These are phyloP conservation scores for Leptocoma aspasia DNA, from an alignment of 2,113 vertebrate genomes.

Conservation along the genomic window DNA sequence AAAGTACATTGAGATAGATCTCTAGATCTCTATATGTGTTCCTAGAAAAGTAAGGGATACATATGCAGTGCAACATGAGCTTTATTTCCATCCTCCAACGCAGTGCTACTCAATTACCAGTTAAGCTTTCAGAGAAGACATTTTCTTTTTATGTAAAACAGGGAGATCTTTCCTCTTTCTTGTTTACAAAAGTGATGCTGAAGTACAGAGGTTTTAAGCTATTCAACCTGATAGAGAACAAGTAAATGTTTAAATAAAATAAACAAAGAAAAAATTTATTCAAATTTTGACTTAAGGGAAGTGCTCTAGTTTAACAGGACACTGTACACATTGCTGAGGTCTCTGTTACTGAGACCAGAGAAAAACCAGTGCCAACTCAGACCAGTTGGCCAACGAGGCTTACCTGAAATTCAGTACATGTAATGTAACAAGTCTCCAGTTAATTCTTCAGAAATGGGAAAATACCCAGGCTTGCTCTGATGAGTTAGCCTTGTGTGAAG, in stretches of 20 bases:
- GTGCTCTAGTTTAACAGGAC: neutral
- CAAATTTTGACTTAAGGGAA: neutral
- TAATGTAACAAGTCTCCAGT: constrained; percentile 41
- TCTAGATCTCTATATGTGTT: neutral
- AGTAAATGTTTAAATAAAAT: neutral
- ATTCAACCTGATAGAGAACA: constrained; percentile 12
- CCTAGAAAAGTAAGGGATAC: constrained; percentile 27
- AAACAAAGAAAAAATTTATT: neutral
- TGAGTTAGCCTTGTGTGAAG: neutral
- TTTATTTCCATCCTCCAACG: constrained; percentile 46
- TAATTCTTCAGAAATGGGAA: constrained; percentile 7
- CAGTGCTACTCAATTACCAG: constrained; percentile 35
- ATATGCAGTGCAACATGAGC: constrained; percentile 40
- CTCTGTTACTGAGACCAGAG: neutral
- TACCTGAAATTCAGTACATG: constrained; percentile 14
- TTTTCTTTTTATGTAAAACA: neutral
- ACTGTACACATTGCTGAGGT: neutral
- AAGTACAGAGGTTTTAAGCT: constrained; percentile 25
- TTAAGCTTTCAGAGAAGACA: constrained; percentile 20
- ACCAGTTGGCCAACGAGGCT: neutral
- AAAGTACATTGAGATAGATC: neutral
- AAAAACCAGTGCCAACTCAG: neutral
- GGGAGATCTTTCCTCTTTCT: neutral
- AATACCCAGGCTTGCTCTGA: neutral
- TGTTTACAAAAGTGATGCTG: constrained; percentile 10